Base-by-base conservation (phyloP, 2,113 vertebrate genomes). In the Saguinus imperator region DNA sequence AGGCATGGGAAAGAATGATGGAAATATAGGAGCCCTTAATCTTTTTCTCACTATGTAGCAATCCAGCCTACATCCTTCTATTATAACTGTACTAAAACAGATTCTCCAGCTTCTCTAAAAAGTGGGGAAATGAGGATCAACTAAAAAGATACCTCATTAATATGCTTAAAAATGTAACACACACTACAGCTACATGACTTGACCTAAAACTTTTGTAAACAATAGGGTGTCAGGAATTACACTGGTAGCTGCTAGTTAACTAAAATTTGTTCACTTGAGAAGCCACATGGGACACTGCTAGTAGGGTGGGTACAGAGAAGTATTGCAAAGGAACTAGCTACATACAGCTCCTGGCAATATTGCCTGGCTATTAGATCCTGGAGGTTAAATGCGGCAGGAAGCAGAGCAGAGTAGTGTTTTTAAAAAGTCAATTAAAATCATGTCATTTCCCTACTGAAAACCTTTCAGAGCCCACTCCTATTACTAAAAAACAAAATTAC, bases 241-340 rank as follows among this genome's bases (percentile, higher is more conserved):
- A 43, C 0, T 48, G 55, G 16, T 37, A 85, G 23, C 4, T 64
- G 27, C 20, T 79, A 11, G 5, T 79, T 64, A 61, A 23, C 55
- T 81, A 58, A 45, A 55, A 12, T 50, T 52, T 48, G 32, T 55
- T 79, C 29, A 45, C 32, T 27, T n/a, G 23, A 75, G 50, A 79
- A 18, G 27, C 25, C 2, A 0, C 1, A 0, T 6, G n/a, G 18
- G 89, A n/a, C 2, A 43, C 4, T 3, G 0, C 13, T 12, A n/a
- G n/a, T 8, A 57, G 43, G 4, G 3, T 52, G 35, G 16, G 35
- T 5, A 16, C 18, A 68, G 35, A 50, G 21, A 55, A 57, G 25
- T 1, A 8, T 7, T 21, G 6, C 10, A 16, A 35, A 89, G 20
- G 25, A 37, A 23, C 13, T 50, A 48, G 6, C 37, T 40, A 6